Evolutionary conservation across 2,113 vertebrate species (phyloP).

Genomic region (Ardeotis arabs): DNA sequence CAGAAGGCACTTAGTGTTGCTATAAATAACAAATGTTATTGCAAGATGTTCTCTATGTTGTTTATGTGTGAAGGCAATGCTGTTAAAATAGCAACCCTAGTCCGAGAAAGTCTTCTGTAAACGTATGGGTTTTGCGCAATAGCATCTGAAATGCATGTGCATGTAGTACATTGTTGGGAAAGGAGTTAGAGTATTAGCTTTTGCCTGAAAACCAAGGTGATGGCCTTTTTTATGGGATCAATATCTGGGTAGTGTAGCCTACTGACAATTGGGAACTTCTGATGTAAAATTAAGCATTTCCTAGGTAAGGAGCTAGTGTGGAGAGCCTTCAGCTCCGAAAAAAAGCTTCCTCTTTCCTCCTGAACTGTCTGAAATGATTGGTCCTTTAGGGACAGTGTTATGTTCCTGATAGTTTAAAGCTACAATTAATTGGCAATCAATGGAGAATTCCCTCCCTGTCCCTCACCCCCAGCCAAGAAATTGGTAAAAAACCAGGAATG

Average conservation of each 20-base stretch:
- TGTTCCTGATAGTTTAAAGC: not conserved
- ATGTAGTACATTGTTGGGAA: accelerated
- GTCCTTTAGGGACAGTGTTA: not conserved
- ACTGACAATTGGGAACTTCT: not conserved
- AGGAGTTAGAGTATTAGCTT: not conserved
- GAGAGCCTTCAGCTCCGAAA: not conserved
- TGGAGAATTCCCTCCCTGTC: not conserved
- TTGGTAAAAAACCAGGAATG: not conserved
- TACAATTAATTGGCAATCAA: not conserved
- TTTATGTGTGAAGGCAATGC: not conserved
- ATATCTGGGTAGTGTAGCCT: not conserved
- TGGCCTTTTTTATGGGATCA: not conserved
- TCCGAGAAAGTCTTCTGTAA: not conserved
- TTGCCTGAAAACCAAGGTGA: not conserved
- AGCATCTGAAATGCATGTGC: not conserved
- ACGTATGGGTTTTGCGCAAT: not conserved
- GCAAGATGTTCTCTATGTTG: not conserved
- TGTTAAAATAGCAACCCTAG: not conserved
- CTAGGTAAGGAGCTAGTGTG: not conserved
- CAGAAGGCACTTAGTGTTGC: not conserved
- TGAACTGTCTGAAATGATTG: not conserved
- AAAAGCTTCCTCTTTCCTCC: not conserved
- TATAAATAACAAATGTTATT: not conserved
- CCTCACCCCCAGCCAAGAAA: not conserved
- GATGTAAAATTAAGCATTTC: not conserved